phyloP scores from a whole-genome alignment of 2,888 invertebrate species.

The Sphecodes monilicornis region DNA sequence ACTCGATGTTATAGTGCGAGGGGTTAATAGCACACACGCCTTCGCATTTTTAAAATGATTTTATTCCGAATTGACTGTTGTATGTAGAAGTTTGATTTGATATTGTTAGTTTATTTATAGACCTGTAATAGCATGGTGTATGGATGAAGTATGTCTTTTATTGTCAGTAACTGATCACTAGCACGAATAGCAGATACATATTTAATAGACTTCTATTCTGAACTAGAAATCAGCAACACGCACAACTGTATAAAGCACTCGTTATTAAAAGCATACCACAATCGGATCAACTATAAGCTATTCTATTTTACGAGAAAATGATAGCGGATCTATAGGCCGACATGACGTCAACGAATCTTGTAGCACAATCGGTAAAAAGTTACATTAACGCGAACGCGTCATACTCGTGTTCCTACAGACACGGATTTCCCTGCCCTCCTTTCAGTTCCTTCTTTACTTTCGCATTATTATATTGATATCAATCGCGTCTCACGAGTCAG shows the following conservation, averaged over 20 bases:
- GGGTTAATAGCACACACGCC: neutral
- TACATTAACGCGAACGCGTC: slow-evolving; percentile 15
- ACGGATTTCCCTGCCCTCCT: neutral
- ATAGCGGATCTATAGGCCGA: neutral
- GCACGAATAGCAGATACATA: neutral
- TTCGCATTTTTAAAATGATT: neutral
- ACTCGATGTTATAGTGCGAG: neutral
- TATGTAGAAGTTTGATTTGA: neutral
- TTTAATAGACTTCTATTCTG: neutral
- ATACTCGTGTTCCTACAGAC: neutral
- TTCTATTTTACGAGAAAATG: neutral
- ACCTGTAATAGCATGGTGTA: neutral
- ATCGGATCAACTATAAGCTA: neutral
- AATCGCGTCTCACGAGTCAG: slow-evolving; percentile 1
- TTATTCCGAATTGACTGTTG: neutral
- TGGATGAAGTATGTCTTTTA: neutral
- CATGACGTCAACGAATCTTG: slow-evolving; percentile 26
- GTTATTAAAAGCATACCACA: neutral
- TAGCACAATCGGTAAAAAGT: neutral
- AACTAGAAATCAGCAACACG: neutral
- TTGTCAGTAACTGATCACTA: neutral
- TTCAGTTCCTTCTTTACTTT: neutral
- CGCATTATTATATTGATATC: neutral
- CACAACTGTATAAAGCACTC: neutral
- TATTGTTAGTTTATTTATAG: neutral